Percentiles rank a stretch among this genome's conserved stretches.
Evolutionary conservation across 2,888 invertebrate genomes (phyloP).

Genomic region (Trissonchulus latispiculum): DNA sequence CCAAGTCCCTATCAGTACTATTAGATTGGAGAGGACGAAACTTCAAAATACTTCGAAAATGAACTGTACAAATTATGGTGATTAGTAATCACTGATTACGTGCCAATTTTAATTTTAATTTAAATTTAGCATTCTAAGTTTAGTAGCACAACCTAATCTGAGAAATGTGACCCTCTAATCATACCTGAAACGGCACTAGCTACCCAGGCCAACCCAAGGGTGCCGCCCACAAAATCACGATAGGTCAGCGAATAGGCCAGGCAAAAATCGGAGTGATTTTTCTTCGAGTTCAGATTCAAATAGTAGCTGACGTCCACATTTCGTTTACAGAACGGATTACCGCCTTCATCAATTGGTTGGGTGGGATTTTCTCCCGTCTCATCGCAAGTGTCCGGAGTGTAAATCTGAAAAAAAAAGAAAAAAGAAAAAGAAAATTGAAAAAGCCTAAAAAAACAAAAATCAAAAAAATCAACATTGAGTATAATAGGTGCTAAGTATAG

Average conservation of each 20-base stretch:
- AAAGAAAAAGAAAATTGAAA: constrained; percentile 15
- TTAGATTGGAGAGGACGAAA: too few species aligned
- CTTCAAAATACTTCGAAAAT: too few species aligned
- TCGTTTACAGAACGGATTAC: constrained; percentile 67
- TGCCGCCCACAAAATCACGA: constrained; percentile 91
- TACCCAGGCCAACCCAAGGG: constrained; percentile 96
- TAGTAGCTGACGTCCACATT: constrained; percentile 99
- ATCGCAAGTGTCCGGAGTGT: constrained; percentile 71
- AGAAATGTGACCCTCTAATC: too few species aligned
- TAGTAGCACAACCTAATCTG: too few species aligned
- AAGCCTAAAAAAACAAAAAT: not conserved
- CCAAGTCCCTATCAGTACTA: too few species aligned
- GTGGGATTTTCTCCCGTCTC: constrained; percentile 46
- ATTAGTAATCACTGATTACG: too few species aligned
- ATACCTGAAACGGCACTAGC: constrained; percentile 68
- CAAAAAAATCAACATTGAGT: too few species aligned
- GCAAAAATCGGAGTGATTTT: constrained; percentile 95
- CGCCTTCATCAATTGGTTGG: constrained; percentile 21
- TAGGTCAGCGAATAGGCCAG: constrained; percentile 99
- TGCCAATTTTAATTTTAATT: too few species aligned
- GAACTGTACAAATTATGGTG: too few species aligned
- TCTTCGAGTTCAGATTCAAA: constrained; percentile 88
- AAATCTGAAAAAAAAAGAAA: constrained; percentile 59
- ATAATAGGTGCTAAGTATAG: too few species aligned
- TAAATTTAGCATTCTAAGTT: too few species aligned